Evolutionary conservation across 2,888 invertebrate species (phyloP), one percentile per base, ranked within the genome.

Genomic region (Synanthedon tipuliformis): DNA sequence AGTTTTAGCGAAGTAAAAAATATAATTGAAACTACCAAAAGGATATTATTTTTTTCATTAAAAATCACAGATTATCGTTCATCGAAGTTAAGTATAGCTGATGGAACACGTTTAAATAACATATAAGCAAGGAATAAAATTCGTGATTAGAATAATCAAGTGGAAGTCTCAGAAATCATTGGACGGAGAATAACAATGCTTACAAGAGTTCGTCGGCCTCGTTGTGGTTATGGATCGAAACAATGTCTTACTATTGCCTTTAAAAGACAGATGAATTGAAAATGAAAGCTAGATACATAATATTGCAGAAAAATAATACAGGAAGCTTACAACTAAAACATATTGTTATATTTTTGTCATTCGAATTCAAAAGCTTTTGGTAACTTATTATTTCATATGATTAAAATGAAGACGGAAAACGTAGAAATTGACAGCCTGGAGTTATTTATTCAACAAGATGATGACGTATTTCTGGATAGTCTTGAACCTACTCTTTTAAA

Each of bases 141-240:
- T 61, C 78, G 85, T 85, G 86, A 75, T 71, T 60, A 60, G 84
- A 78, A 85, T 86, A 78, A 70, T 69, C 64, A 75, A 75, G 62
- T 61, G 57, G 62, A 60, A 59, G 64, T 16, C 49, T 65, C 67
- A 72, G 71, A 78, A 68, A 69, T 69, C 69, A 61, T 74, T 76
- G 73, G 10, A 81, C 80, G 75, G 74, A 78, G 81, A 82, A 83
- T 83, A 81, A 79, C 76, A 81, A 83, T 84, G 78, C 66, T 67
- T 53, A 54, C 56, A 63, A 64, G 69, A 80, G 86, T 84, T 87
- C 86, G 81, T 72, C 76, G 81, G 75, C 84, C 85, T 61, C 75
- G 59, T 58, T 61, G 75, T 75, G 73, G 64, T 71, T 74, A 80
- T 66, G 61, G 60, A 78, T 73, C 80, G 78, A 69, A 68, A 76